These are phyloP conservation scores for Leptopilina myrica DNA, from an alignment of 2,888 invertebrate species.

Conservation along the genomic window DNA sequence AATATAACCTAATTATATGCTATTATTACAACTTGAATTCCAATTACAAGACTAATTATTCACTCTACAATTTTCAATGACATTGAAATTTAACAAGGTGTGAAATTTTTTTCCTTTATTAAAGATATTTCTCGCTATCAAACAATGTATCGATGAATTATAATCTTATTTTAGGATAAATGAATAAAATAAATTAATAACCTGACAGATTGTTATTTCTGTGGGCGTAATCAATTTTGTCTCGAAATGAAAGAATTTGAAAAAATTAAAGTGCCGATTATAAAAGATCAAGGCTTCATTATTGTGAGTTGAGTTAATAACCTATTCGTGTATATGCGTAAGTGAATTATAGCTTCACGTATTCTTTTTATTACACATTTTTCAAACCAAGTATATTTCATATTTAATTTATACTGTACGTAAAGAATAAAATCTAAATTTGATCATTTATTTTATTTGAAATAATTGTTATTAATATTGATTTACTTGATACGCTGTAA, in stretches of 20 bases:
- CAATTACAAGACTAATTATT: neutral
- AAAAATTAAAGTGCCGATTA: constrained; percentile 2
- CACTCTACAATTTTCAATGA: no score
- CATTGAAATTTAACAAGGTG: neutral
- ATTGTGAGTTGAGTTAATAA: neutral
- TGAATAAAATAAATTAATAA: constrained; percentile 19
- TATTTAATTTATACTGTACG: no score
- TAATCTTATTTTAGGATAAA: neutral
- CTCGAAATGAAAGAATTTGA: neutral
- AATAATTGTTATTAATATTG: no score
- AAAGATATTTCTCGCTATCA: neutral
- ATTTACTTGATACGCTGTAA: no score
- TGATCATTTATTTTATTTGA: no score
- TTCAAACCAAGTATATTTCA: neutral
- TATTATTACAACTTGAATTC: neutral
- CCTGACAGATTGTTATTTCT: neutral
- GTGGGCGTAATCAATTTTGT: constrained; percentile 22
- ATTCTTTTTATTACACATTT: neutral
- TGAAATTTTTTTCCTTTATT: neutral
- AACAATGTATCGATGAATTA: neutral
- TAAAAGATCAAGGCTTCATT: neutral
- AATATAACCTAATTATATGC: no score
- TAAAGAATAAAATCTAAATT: no score
- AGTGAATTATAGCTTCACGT: constrained; percentile 1
- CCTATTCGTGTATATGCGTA: neutral